Percentiles rank a stretch among this genome's conserved stretches.
Evolutionary conservation across 2,113 vertebrate species (phyloP).

Genomic region (Takifugu flavidus): DNA sequence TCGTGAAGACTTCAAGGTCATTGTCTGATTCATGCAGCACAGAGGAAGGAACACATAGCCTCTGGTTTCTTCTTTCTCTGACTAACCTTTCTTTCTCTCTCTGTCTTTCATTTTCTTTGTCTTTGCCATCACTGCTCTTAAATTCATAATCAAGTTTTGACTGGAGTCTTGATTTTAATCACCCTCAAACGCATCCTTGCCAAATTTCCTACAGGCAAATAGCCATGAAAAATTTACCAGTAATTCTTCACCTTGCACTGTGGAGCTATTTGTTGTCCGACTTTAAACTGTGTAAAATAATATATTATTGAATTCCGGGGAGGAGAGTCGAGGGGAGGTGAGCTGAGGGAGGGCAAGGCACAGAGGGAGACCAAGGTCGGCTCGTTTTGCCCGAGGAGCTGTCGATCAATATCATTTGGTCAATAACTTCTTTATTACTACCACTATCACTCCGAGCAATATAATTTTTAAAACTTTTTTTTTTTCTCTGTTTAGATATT

Average conservation of each 20-base stretch:
- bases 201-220: conserved; percentile 82
- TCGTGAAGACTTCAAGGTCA: conserved; percentile 72
- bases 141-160: conserved; percentile 70
- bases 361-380: conserved; percentile 94
- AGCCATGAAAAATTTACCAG: conserved; percentile 80
- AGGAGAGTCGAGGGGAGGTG: conserved; percentile 84
- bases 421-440: conserved; percentile 99
- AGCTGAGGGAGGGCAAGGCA: conserved; percentile 86
- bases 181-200: conserved; percentile 65
- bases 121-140: conserved; percentile 46
- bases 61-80: conserved; percentile 52
- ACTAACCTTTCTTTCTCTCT: conserved; percentile 30
- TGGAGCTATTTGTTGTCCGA: conserved; percentile 84
- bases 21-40: conserved; percentile 68
- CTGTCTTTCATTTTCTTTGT: conserved; percentile 36
- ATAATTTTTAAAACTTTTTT: conserved; percentile 96
- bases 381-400: conserved; percentile 95
- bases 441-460: conserved; percentile 90
- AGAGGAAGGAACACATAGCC: conserved; percentile 57
- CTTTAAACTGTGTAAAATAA: conserved; percentile 99
- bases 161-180: conserved; percentile 77
- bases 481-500: conserved; percentile 85
- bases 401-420: conserved; percentile 98
- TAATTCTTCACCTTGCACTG: conserved; percentile 89
- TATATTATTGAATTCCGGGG: conserved; percentile 94